These are phyloP conservation scores for Nephila pilipes DNA, from an alignment of 1,140 invertebrate species.

Conservation along the genomic window DNA sequence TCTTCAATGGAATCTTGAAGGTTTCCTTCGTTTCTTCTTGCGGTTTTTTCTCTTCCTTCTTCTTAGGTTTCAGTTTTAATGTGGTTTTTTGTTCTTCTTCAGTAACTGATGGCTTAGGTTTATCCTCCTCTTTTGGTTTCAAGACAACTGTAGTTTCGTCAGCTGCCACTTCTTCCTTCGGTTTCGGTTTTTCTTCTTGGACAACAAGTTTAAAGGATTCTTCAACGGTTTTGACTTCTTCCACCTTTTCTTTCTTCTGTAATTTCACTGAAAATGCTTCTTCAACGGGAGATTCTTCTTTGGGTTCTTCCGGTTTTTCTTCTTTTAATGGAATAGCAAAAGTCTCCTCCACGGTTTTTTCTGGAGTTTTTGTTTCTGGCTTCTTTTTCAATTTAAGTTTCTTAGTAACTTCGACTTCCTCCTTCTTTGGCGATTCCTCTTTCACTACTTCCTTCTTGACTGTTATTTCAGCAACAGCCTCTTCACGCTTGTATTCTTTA, in stretches of 20 bases:
- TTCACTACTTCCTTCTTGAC: conserved; percentile 85
- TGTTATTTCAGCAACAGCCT: conserved; percentile 86
- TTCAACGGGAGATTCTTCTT: conserved; percentile 78
- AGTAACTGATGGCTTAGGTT: conserved; percentile 43
- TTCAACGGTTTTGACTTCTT: conserved; percentile 75
- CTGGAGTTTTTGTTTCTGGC: conserved; percentile 53
- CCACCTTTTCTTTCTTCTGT: conserved; percentile 78
- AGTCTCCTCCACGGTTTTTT: conserved; percentile 77
- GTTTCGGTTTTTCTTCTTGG: conserved; percentile 64
- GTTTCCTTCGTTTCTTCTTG: conserved; percentile 56
- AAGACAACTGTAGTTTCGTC: conserved; percentile 65
- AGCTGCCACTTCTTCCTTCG: conserved; percentile 62
- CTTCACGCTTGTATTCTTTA: conserved; percentile 82
- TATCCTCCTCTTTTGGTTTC: conserved; percentile 61
- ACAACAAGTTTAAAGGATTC: conserved; percentile 56
- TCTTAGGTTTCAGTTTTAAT: conserved; percentile 66
- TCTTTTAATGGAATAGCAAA: conserved; percentile 80
- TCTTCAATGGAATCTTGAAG: conserved; percentile 51
- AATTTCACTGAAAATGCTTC: conserved; percentile 80
- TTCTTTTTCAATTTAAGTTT: conserved; percentile 74
- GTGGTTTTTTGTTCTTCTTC: conserved; percentile 59
- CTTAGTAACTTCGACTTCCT: conserved; percentile 81
- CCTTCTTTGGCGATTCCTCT: conserved; percentile 84
- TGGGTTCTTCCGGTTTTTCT: conserved; percentile 81
- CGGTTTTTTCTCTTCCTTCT: not conserved